Conservation (phyloP, 1,140 invertebrate genomes). For the Pachyrhynchus sulphureomaculatus region DNA sequence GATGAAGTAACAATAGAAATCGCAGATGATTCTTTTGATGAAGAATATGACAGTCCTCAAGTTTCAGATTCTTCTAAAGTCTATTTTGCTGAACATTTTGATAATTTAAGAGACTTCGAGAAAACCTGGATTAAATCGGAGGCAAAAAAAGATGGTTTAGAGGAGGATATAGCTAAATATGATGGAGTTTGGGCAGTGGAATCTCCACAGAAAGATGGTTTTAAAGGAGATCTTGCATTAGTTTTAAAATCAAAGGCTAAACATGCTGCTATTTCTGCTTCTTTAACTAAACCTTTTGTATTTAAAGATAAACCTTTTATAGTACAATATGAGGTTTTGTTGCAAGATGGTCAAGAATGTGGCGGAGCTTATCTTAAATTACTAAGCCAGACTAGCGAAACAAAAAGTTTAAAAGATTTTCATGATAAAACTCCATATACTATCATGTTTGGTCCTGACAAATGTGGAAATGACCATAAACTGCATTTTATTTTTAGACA, state of each 20-base stretch:
- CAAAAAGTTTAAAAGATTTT: constrained; percentile 78
- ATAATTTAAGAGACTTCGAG: constrained; percentile 72
- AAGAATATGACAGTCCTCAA: constrained; percentile 59
- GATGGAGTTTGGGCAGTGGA: constrained; percentile 87
- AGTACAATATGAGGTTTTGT: constrained; percentile 90
- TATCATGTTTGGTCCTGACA: constrained; percentile 99
- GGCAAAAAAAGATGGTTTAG: constrained; percentile 90
- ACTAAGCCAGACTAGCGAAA: constrained; percentile 65
- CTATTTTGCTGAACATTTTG: constrained; percentile 89
- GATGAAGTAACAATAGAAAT: constrained; percentile 50
- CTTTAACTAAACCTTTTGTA: constrained; percentile 77
- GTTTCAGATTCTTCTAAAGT: constrained; percentile 58
- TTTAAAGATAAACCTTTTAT: constrained; percentile 88
- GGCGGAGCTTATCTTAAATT: constrained; percentile 98
- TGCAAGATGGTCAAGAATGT: constrained; percentile 96
- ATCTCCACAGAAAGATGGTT: constrained; percentile 69
- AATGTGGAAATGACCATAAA: constrained; percentile 96
- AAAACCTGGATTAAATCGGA: constrained; percentile 86
- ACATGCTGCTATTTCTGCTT: constrained; percentile 91
- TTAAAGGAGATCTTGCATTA: constrained; percentile 84
- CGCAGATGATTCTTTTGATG: constrained; percentile 39
- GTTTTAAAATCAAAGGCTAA: constrained; percentile 94
- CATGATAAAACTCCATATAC: constrained; percentile 96
- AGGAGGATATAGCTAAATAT: constrained; percentile 92
- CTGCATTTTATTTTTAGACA: constrained; percentile 98